phyloP scores from a whole-genome alignment of 2,113 vertebrate species.

The Polyodon spathula region DNA sequence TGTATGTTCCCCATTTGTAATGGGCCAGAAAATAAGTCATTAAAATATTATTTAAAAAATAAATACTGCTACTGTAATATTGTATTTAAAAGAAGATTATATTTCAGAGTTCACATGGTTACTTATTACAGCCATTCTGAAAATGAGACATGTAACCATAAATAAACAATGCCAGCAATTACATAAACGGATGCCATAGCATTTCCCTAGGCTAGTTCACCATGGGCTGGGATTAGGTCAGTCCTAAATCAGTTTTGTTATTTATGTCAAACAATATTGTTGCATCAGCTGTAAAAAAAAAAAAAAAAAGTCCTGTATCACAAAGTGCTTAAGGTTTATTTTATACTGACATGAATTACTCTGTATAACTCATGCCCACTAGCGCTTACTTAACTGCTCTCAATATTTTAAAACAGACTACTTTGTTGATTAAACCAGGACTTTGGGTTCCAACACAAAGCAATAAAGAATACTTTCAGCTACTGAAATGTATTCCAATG shows the following conservation, averaged over 20 bases:
- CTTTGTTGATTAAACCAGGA: slow-evolving; percentile 24
- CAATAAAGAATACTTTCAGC: too few relatives aligned
- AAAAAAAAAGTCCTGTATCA: not conserved
- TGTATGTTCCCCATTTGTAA: too few relatives aligned
- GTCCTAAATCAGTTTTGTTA: slow-evolving; percentile 1
- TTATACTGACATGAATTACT: slow-evolving; percentile 20
- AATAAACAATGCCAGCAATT: slow-evolving; percentile 8
- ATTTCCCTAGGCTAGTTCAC: slow-evolving; percentile 3
- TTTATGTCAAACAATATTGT: slow-evolving; percentile 1
- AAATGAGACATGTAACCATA: slow-evolving; percentile 4
- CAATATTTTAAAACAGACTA: slow-evolving; percentile 16
- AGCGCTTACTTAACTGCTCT: slow-evolving; percentile 14
- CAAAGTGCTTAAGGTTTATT: slow-evolving; percentile 15
- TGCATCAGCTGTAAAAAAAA: slow-evolving; percentile 4
- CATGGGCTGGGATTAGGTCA: slow-evolving; percentile 15
- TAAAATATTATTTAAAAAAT: too few relatives aligned
- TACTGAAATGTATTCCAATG: too few relatives aligned
- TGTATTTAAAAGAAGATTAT: not conserved
- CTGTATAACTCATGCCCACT: slow-evolving; percentile 17
- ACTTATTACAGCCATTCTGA: not conserved
- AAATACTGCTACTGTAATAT: too few relatives aligned
- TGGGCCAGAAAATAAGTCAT: too few relatives aligned
- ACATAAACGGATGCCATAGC: slow-evolving; percentile 18
- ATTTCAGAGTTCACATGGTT: not conserved
- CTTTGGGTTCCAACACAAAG: slow-evolving; percentile 14